phyloP scores from a whole-genome alignment of 2,113 vertebrate species.

The Nothoprocta pentlandii region DNA sequence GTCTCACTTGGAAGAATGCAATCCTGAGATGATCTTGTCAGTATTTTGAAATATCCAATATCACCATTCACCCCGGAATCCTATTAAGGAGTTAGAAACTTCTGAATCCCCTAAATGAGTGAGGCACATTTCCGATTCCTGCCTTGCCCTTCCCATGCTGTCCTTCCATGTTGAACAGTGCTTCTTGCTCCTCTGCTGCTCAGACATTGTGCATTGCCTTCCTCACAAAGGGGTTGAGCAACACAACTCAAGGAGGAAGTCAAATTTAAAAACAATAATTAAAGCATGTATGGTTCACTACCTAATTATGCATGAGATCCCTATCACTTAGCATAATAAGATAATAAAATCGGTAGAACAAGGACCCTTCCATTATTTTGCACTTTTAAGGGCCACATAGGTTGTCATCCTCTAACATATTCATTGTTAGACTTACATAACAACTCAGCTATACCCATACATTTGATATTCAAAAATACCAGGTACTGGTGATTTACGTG shows the following conservation, averaged over 20 bases:
- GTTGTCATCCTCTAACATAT: not conserved
- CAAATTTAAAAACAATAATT: not conserved
- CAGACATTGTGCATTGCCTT: not conserved
- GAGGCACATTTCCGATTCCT: not conserved
- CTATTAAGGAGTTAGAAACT: not conserved
- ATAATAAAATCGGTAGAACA: not conserved
- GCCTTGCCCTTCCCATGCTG: not conserved
- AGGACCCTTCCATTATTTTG: not conserved
- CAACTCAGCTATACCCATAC: not conserved
- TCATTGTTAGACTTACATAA: not conserved
- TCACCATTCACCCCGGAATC: not conserved
- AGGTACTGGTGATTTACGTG: not conserved
- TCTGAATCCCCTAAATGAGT: not conserved
- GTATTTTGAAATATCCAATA: not conserved
- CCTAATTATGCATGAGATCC: not conserved
- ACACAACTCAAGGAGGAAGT: not conserved
- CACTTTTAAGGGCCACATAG: not conserved
- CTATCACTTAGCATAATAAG: not conserved
- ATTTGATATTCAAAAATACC: not conserved
- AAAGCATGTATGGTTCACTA: not conserved
- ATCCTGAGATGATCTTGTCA: not conserved
- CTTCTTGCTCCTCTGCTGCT: not conserved
- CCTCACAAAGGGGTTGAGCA: not conserved
- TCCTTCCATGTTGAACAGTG: not conserved
- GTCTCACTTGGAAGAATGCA: not conserved